phyloP scores from a whole-genome alignment of 2,797 vertebrate genomes.

The Threskiornis aethiopicus region DNA sequence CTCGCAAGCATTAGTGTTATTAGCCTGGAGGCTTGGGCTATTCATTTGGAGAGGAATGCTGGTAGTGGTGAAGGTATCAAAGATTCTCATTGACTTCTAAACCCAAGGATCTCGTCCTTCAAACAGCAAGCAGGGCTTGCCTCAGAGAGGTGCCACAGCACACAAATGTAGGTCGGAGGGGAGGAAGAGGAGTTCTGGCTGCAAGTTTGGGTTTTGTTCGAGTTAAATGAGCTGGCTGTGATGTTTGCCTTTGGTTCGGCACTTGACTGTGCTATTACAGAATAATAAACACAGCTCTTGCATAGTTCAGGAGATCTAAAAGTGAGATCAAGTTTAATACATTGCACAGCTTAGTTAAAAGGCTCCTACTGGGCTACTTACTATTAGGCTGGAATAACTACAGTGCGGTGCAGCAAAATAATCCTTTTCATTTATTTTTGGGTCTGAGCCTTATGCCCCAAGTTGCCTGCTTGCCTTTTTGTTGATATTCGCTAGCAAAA shows the following conservation, averaged over 20 bases:
- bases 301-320: constrained; percentile 24
- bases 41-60: background rate
- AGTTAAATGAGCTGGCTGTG: background rate
- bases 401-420: background rate
- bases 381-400: background rate
- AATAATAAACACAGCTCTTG: background rate
- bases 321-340: constrained; percentile 9
- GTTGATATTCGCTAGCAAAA: background rate
- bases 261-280: background rate
- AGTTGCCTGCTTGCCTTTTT: background rate
- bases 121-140: background rate
- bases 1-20: background rate
- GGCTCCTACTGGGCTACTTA: background rate
- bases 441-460: background rate
- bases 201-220: background rate
- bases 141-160: background rate
- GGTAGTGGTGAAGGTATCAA: background rate
- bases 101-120: background rate
- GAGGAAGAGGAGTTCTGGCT: background rate
- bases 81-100: background rate
- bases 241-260: background rate
- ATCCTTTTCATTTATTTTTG: background rate
- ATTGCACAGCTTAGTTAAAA: background rate
- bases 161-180: constrained; percentile 12
- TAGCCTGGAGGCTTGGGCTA: background rate